These are phyloP conservation scores for Drosophila varians DNA, from an alignment of 1,140 invertebrate genomes.

Conservation along the genomic window DNA sequence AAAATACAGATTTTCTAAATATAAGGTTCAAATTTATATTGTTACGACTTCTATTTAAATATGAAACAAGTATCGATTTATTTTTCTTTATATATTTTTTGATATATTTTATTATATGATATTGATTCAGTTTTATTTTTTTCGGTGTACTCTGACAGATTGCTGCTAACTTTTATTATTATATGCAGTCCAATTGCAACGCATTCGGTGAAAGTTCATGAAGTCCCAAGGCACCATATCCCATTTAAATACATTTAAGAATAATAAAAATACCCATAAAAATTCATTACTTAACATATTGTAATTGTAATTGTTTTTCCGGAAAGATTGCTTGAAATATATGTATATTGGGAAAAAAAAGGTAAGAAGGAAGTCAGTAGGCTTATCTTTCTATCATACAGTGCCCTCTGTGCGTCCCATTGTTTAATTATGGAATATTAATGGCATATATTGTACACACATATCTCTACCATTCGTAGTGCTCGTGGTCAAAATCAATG, in stretches of 20 bases:
- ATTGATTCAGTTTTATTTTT: not conserved
- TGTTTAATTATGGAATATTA: constrained; percentile 47
- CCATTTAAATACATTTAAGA: not conserved
- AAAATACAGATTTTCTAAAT: not conserved
- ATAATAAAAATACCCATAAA: not conserved
- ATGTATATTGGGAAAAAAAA: constrained; percentile 12
- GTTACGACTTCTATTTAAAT: no score
- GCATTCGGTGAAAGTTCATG: constrained; percentile 33
- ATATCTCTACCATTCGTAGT: constrained; percentile 28
- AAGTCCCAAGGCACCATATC: not conserved
- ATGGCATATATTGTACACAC: constrained; percentile 6
- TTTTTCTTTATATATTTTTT: not conserved
- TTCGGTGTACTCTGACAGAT: not conserved
- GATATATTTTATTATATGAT: no score
- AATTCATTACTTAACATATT: not conserved
- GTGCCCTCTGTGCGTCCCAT: constrained; percentile 37
- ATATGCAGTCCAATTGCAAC: constrained; percentile 25
- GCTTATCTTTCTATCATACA: constrained; percentile 35
- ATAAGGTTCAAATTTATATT: no score
- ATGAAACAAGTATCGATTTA: no score
- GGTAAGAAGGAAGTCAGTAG: constrained; percentile 22
- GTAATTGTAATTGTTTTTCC: constrained; percentile 15
- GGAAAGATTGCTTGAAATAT: constrained; percentile 5
- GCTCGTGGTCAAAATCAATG: constrained; percentile 59
- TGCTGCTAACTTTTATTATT: constrained; percentile 10